phyloP scores from a whole-genome alignment of 1,140 invertebrate species.

The Rhagoletis pomonella region DNA sequence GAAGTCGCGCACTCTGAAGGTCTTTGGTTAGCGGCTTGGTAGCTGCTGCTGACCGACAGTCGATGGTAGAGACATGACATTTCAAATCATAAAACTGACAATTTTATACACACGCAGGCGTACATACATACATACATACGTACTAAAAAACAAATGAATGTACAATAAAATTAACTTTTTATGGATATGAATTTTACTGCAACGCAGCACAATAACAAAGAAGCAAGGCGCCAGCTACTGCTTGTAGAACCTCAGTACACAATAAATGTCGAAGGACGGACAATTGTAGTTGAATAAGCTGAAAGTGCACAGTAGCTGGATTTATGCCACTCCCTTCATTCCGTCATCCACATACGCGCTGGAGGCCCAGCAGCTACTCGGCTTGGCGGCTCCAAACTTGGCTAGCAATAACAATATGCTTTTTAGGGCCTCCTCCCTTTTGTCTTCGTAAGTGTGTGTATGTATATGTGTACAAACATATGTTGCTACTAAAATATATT shows the following conservation, averaged over 20 bases:
- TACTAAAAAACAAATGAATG: not conserved
- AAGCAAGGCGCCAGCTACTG: constrained; percentile 53
- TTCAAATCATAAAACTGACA: constrained; percentile 57
- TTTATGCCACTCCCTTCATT: not conserved
- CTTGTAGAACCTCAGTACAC: not conserved
- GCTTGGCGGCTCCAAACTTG: not conserved
- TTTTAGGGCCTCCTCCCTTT: too few species aligned
- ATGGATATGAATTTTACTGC: constrained; percentile 55
- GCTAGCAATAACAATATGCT: not conserved
- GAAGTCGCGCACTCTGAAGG: not conserved
- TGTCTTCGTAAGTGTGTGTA: too few species aligned
- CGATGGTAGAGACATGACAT: constrained; percentile 53
- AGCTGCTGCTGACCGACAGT: not conserved
- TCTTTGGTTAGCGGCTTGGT: not conserved
- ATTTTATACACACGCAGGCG: constrained; percentile 52
- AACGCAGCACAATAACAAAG: constrained; percentile 53
- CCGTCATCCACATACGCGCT: not conserved
- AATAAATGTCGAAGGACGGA: not conserved
- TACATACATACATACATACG: not conserved
- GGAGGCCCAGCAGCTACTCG: not conserved
- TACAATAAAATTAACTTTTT: constrained; percentile 48
- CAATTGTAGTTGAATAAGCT: not conserved
- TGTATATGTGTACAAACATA: too few species aligned
- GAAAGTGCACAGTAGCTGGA: not conserved
- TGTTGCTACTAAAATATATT: not conserved